Conservation (phyloP, 92 coral and sea anemone genomes). For the Palythoa caribaeorum region DNA sequence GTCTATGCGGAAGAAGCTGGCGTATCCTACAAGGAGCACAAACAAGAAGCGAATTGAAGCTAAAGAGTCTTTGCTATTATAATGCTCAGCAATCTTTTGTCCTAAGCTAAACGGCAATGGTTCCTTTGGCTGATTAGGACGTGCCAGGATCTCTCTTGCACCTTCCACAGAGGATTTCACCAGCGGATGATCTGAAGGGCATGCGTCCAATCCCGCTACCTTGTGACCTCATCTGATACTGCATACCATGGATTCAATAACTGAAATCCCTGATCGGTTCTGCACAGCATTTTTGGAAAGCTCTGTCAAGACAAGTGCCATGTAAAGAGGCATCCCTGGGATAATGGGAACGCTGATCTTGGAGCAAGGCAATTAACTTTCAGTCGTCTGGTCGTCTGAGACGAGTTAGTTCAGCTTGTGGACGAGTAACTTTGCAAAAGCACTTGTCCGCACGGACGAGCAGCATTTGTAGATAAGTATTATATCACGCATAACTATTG, state of each 20-base stretch:
- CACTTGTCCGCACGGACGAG: too few species aligned
- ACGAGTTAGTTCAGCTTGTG: too few species aligned
- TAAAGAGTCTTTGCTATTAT: conserved; percentile 48
- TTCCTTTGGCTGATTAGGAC: conserved; percentile 72
- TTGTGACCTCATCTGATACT: conserved; percentile 60
- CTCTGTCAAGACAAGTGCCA: conserved; percentile 59
- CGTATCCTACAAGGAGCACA: conserved; percentile 65
- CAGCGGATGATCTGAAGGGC: conserved; percentile 66
- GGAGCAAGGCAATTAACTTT: not conserved
- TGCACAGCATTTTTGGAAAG: conserved; percentile 31
- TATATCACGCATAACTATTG: too few species aligned
- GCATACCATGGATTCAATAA: conserved; percentile 42
- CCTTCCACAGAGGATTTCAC: conserved; percentile 66
- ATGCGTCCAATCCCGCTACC: conserved; percentile 53
- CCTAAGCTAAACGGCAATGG: conserved; percentile 60
- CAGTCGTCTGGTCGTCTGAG: too few species aligned
- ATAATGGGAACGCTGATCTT: conserved; percentile 52
- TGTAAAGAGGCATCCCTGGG: conserved; percentile 59
- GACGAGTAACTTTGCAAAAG: too few species aligned
- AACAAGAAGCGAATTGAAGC: conserved; percentile 64
- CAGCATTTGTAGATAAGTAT: too few species aligned
- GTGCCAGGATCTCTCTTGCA: conserved; percentile 51
- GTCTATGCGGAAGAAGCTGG: conserved; percentile 64
- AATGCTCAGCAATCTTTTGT: conserved; percentile 37
- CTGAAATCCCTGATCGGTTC: conserved; percentile 12